Percentiles rank a stretch among this genome's conserved stretches.
phyloP scores from a whole-genome alignment of 2,113 vertebrate genomes.

The Forbesichthys papilliferus region DNA sequence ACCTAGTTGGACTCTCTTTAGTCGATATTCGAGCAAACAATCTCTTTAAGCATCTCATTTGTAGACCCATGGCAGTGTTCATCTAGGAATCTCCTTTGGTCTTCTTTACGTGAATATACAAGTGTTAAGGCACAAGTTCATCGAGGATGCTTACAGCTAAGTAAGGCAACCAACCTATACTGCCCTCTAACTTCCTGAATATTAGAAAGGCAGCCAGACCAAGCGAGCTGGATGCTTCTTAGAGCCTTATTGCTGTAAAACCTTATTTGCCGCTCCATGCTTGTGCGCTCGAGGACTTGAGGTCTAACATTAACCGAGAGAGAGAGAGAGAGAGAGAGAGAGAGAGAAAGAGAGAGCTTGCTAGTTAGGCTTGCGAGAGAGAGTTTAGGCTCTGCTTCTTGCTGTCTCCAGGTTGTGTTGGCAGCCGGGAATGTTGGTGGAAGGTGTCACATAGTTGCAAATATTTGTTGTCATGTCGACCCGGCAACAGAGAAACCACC shows the following conservation, averaged over 20 bases:
- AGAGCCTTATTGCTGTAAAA: conserved; percentile 2
- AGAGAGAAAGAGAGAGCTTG: background rate
- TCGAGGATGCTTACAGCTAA: no score
- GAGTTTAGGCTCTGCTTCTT: no score
- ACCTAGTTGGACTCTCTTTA: no score
- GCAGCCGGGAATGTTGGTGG: conserved; percentile 83
- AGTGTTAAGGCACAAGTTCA: no score
- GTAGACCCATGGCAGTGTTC: no score
- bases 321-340: conserved; percentile 61
- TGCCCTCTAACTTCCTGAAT: background rate
- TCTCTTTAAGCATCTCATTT: no score
- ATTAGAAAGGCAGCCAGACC: conserved; percentile 6
- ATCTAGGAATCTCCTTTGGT: no score
- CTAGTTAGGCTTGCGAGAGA: no score
- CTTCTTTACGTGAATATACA: no score
- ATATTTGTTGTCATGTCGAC: conserved; percentile 91
- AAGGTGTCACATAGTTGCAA: conserved; percentile 89
- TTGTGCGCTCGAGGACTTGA: background rate
- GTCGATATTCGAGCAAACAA: no score
- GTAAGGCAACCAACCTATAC: no score
- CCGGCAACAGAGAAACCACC: conserved; percentile 79
- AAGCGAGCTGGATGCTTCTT: conserved; percentile 19
- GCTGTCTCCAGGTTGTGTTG: no score
- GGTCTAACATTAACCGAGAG: conserved; percentile 24
- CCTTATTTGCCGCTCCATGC: conserved; percentile 20